A percentile compares a stretch with the other conserved stretches of the same genome.
Evolutionary conservation across 2,113 vertebrate species (phyloP).

Genomic region (Brienomyrus brachyistius): DNA sequence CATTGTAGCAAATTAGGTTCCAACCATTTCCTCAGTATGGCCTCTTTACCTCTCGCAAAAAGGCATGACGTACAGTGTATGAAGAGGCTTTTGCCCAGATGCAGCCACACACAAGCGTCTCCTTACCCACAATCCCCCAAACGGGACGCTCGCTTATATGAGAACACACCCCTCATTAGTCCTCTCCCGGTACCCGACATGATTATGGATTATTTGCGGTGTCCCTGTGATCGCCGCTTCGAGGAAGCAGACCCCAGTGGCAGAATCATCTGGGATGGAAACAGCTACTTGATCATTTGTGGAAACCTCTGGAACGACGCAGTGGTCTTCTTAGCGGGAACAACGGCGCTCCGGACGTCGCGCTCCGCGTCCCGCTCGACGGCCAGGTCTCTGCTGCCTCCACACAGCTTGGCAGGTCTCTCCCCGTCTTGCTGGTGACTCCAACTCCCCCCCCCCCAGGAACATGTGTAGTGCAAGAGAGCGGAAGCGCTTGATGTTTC

Average conservation of each 20-base stretch:
- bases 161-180: background rate
- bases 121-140: background rate
- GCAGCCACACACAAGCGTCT: background rate
- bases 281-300: background rate
- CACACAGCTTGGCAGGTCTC: background rate
- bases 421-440: background rate
- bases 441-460: background rate
- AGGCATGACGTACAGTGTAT: background rate
- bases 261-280: background rate
- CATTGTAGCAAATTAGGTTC: background rate
- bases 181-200: background rate
- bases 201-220: background rate
- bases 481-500: slow-evolving; percentile 35
- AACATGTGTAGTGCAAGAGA: background rate
- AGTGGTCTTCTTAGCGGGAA: background rate
- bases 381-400: too few species aligned
- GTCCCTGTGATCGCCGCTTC: background rate
- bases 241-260: background rate
- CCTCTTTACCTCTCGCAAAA: background rate
- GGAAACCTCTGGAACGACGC: background rate
- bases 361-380: background rate
- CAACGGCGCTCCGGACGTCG: background rate
- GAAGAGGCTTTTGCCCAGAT: background rate
- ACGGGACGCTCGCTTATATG: background rate
- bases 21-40: background rate